Base-by-base conservation (phyloP, 2,113 vertebrate species). In the Epinephelus cyanopodus region DNA sequence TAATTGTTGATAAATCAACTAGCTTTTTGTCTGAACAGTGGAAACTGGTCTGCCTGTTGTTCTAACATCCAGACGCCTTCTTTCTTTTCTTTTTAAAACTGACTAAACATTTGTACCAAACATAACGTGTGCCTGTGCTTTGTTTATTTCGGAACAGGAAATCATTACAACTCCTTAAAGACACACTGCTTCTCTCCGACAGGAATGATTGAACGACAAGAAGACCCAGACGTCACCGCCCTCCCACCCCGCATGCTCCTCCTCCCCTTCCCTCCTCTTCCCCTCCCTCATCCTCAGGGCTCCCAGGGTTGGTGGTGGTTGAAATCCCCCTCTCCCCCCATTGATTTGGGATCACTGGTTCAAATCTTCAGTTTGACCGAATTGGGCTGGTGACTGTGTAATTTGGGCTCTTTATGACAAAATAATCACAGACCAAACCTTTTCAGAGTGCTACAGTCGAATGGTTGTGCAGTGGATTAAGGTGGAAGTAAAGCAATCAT, bases 131-230 rank as follows among this genome's bases (percentile, higher is more conserved):
- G 47, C 47, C 74, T 83, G 72, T 87, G 77, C 87, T 90, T 8
- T 76, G 53, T 81, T 92, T 85, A 81, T 85, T 82, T 89, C 48
- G 33, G 25, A 83, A 87, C 90, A 91, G 89, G 87, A 93, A 93
- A 85, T 91, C 87, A 89, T 93, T 88, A 67, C 64, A 62, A 84
- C 58, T 18, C 87, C 90, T 90, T 93, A 94, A 95, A 91, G 87
- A 88, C 81, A 82, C 80, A 88, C 86, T 86, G 74, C 87, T 94
- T 95, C 91, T 95, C 89, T 93, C 80, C 76, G 64, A 94, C 94
- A 95, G 94, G 92, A 93, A 90, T 90, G 81, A 91, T 77, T 9
- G 62, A 87, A 75, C 68, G 1, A 65, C 42, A 39, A 65, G 87
- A 88, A 82, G 89, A 91, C 64, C 66, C 63, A 19, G 90, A 87